Conservation (phyloP, 2,888 invertebrate species). For the Synergus umbraculus region DNA sequence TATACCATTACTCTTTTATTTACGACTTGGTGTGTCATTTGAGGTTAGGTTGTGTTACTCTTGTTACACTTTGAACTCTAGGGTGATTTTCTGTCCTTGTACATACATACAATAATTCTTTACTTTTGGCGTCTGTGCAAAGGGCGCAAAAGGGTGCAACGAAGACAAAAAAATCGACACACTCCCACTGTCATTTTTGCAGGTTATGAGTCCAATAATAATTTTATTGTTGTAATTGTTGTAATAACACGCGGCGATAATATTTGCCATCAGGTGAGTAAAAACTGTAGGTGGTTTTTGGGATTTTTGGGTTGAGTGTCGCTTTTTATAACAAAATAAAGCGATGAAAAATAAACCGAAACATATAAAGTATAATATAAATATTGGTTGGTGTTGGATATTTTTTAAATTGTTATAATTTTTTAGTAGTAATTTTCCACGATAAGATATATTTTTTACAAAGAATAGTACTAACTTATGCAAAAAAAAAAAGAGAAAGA, state of each 20-base stretch:
- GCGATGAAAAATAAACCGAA: neutral
- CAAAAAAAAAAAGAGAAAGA: too few species aligned
- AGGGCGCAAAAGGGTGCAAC: neutral
- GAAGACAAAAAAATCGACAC: constrained; percentile 32
- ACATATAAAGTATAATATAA: neutral
- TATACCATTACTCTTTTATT: neutral
- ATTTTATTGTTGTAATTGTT: constrained; percentile 29
- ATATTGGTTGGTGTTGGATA: too few species aligned
- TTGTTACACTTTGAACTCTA: constrained; percentile 6
- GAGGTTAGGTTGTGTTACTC: constrained; percentile 4
- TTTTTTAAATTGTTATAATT: too few species aligned
- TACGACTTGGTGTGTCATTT: neutral
- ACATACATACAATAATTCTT: too few species aligned
- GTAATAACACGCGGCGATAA: neutral
- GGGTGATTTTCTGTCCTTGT: constrained; percentile 18
- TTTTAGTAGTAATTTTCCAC: too few species aligned
- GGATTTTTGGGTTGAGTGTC: neutral
- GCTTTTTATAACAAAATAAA: neutral
- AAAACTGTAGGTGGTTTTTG: neutral
- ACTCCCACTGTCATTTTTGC: constrained; percentile 35
- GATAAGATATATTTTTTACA: neutral
- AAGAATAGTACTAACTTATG: neutral
- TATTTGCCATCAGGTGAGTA: constrained; percentile 1
- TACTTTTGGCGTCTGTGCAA: constrained; percentile 22
- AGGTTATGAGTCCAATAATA: constrained; percentile 40